Base-by-base conservation (phyloP, 1,140 invertebrate species). In the Ceratitis capitata region DNA sequence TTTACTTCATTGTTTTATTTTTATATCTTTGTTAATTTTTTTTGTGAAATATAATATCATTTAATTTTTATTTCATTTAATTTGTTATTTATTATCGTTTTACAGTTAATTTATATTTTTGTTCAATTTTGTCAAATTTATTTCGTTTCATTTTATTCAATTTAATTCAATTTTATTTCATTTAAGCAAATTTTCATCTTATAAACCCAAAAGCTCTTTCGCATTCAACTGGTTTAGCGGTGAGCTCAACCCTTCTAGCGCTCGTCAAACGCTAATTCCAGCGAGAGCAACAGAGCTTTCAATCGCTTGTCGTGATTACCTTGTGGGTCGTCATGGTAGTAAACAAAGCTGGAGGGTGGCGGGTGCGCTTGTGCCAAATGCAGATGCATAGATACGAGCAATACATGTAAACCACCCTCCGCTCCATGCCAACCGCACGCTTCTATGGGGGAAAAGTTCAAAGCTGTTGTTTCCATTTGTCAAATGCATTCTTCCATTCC, bases 401-500 rank as follows among this genome's bases (percentile, higher is more conserved):
- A 0, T 14, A 35, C 29, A n/a, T n/a, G n/a, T n/a, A 2, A 32
- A 19, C 82, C 78, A 29, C 47, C 82, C 82, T 47, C 82, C 82
- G 26, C 49, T 19, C 26, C 7, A 35, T 53, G 26, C 14, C 82
- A 53, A 39, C 26, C 47, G 32, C 26, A 45, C 26, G 23, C 23
- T 32, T 7, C 12, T 4, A 12, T 32, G 29, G 9, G 32, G 82
- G 6, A 83, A 83, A 83, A 35, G 42, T 51, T 26, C 78, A 49
- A 23, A 82, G 42, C 23, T 23, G 14, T 82, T 0, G n/a, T 83
- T 83, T 83, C 82, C 82, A 83, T 29, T 29, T 83, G 82, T 83
- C 82, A 83, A 53, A 51, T 83, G 82, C 49, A 53, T 19, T 51
- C 51, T 83, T 53, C 82, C 82, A 83, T 83, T 82, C 29, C 61